Percentiles rank a stretch among this genome's conserved stretches.
These are phyloP conservation scores for Tenualosa thibaudeaui DNA, from an alignment of 2,797 vertebrate genomes.

Conservation along the genomic window DNA sequence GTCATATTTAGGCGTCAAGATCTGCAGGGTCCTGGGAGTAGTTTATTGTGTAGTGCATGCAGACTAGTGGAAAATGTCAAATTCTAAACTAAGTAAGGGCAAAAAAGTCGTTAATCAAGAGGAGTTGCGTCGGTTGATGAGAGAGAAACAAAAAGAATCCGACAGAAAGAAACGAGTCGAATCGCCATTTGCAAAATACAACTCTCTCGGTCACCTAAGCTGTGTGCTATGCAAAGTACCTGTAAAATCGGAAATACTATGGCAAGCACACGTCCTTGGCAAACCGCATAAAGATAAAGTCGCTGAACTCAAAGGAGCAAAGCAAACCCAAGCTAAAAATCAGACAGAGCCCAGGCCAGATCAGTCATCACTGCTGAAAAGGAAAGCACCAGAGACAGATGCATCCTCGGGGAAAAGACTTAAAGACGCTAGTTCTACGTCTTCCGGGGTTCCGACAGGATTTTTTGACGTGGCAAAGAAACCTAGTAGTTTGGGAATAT, in stretches of 20 bases:
- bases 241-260: conserved; percentile 88
- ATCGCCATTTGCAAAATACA: conserved; percentile 91
- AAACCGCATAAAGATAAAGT: conserved; percentile 89
- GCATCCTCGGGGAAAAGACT: conserved; percentile 48
- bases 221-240: conserved; percentile 83
- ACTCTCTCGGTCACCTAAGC: conserved; percentile 85
- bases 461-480: conserved; percentile 64
- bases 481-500: conserved; percentile 66
- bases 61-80: conserved; percentile 28
- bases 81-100: conserved; percentile 62
- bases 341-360: conserved; percentile 43
- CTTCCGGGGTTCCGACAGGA: conserved; percentile 65
- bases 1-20: not conserved
- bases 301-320: conserved; percentile 74
- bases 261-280: conserved; percentile 90
- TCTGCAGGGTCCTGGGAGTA: not conserved
- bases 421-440: conserved; percentile 35
- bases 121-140: conserved; percentile 90
- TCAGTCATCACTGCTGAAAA: conserved; percentile 65
- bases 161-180: conserved; percentile 83
- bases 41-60: conserved; percentile 5
- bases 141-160: conserved; percentile 83
- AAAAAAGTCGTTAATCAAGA: conserved; percentile 90
- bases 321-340: conserved; percentile 46
- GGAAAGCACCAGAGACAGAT: conserved; percentile 71